Evolutionary conservation across 1,140 invertebrate species (phyloP).

Genomic region (Drosophila equinoxialis): DNA sequence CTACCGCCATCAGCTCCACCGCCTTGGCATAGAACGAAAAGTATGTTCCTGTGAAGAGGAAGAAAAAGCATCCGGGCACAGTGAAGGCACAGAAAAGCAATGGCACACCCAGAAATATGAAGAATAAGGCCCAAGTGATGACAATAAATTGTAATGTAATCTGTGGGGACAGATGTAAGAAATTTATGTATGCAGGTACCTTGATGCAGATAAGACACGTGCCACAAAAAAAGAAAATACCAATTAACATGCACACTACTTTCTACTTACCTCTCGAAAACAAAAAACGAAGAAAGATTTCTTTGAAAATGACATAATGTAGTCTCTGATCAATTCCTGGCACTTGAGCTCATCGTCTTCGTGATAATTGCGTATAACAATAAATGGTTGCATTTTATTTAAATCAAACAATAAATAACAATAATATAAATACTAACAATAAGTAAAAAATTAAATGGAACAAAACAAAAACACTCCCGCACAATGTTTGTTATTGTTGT

Average conservation of each 20-base stretch:
- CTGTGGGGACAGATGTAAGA: constrained; percentile 40
- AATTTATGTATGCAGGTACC: constrained; percentile 6
- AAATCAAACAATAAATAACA: constrained; percentile 10
- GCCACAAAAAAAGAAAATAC: neutral
- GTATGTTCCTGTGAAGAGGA: constrained; percentile 72
- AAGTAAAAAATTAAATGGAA: constrained; percentile 35
- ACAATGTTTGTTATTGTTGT: constrained; percentile 3
- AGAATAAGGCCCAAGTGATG: constrained; percentile 82
- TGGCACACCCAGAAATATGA: constrained; percentile 80
- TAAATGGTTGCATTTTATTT: constrained; percentile 71
- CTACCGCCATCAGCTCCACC: constrained; percentile 71
- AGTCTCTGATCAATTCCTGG: constrained; percentile 77
- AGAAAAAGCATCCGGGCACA: constrained; percentile 74
- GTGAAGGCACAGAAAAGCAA: constrained; percentile 75
- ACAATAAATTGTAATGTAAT: constrained; percentile 81
- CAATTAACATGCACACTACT: constrained; percentile 5
- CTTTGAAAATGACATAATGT: constrained; percentile 78
- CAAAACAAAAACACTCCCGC: constrained; percentile 45
- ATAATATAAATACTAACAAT: constrained; percentile 25
- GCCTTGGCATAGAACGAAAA: constrained; percentile 80
- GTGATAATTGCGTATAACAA: constrained; percentile 74
- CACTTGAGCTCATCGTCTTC: constrained; percentile 79
- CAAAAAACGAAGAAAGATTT: constrained; percentile 75
- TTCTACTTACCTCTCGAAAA: constrained; percentile 70
- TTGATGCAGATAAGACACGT: constrained; percentile 54